Conservation (phyloP, 2,113 vertebrate species). For the Melanerpes aurifrons region DNA sequence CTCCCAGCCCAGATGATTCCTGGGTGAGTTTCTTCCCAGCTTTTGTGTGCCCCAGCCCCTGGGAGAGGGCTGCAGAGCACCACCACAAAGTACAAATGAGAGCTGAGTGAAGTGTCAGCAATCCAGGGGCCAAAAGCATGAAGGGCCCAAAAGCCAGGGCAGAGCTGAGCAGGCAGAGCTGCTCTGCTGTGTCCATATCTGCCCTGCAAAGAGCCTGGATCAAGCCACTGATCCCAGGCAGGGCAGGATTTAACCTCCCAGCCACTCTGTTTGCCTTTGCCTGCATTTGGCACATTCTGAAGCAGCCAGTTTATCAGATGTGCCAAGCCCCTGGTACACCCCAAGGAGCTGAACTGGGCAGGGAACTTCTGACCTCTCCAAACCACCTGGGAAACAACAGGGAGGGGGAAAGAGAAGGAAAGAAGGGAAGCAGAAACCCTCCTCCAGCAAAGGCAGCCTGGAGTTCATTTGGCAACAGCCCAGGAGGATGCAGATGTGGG, state of each 20-base stretch:
- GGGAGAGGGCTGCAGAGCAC: neutral
- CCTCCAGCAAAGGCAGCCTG: neutral
- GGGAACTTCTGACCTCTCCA: constrained; percentile 52
- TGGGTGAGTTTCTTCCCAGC: neutral
- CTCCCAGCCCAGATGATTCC: neutral
- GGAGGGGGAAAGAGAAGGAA: no score
- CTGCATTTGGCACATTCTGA: constrained; percentile 26
- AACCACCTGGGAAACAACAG: neutral
- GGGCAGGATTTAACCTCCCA: constrained; percentile 53
- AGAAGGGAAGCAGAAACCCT: constrained; percentile 19
- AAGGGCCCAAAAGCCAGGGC: neutral
- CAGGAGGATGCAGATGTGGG: neutral
- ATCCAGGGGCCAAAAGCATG: neutral
- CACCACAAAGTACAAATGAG: neutral
- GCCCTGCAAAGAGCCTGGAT: constrained; percentile 42
- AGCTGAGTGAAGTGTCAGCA: constrained; percentile 25
- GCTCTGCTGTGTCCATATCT: neutral
- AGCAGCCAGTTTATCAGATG: constrained; percentile 68
- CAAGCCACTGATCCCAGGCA: constrained; percentile 48
- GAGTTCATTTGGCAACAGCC: neutral
- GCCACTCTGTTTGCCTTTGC: constrained; percentile 62
- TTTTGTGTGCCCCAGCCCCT: neutral
- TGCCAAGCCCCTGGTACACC: constrained; percentile 68
- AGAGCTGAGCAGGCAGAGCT: constrained; percentile 26
- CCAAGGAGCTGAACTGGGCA: constrained; percentile 54